Conservation (phyloP, 2,888 invertebrate genomes). For the Brachyopa scutellaris region DNA sequence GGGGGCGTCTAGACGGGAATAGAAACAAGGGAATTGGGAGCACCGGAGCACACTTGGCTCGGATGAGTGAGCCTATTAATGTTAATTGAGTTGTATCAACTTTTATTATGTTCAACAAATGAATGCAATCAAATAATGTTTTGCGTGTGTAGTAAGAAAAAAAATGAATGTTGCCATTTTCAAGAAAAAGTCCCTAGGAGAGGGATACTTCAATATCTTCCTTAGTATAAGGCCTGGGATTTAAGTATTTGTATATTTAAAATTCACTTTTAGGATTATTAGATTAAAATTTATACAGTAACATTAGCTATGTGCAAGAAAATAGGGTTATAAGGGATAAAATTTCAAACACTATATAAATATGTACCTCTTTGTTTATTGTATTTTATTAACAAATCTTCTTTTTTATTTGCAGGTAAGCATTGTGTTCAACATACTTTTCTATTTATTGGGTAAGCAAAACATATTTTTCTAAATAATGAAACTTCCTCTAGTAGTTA, state of each 20-base stretch:
- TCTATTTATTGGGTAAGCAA: no score
- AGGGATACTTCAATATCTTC: no score
- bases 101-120: constrained; percentile 50
- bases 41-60: neutral
- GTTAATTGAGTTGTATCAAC: constrained; percentile 49
- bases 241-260: no score
- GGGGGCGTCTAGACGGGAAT: constrained; percentile 47
- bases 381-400: neutral
- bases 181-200: no score
- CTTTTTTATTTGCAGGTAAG: constrained; percentile 24
- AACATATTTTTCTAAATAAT: neutral
- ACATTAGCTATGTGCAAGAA: no score
- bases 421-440: neutral
- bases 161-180: neutral
- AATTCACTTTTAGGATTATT: no score
- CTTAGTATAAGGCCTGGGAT: no score
- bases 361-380: no score
- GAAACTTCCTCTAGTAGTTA: no score
- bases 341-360: no score
- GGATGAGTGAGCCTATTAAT: constrained; percentile 40
- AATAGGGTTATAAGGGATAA: no score
- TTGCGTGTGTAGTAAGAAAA: neutral
- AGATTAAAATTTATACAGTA: no score
- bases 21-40: constrained; percentile 1
- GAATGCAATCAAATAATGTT: constrained; percentile 25